Conservation (phyloP, 1,140 invertebrate species). For the Bombus superbus region DNA sequence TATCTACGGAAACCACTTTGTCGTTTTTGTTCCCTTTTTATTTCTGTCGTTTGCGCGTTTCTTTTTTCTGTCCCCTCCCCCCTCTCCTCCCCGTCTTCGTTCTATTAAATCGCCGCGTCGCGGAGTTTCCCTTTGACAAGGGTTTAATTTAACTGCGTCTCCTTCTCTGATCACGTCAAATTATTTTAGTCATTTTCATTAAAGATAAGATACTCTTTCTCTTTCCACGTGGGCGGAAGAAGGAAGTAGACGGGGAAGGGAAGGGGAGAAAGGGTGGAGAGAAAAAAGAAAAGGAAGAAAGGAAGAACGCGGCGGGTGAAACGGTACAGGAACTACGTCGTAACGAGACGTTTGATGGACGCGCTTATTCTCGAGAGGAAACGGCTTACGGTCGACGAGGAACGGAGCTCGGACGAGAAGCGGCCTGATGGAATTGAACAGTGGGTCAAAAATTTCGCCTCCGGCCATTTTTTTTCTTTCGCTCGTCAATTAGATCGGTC, state of each 20-base stretch:
- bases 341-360: conserved; percentile 82
- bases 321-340: conserved; percentile 54
- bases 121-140: conserved; percentile 33
- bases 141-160: conserved; percentile 45
- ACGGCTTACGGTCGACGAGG: conserved; percentile 45
- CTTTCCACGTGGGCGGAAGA: background rate
- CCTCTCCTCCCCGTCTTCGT: background rate
- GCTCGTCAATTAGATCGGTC: conserved; percentile 56
- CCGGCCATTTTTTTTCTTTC: conserved; percentile 43
- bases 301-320: conserved; percentile 59
- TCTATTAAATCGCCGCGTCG: conserved; percentile 41
- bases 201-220: conserved; percentile 63
- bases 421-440: conserved; percentile 72
- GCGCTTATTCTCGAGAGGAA: conserved; percentile 78
- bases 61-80: background rate
- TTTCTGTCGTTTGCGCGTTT: background rate
- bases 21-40: background rate
- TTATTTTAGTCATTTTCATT: conserved; percentile 77
- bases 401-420: background rate
- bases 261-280: too few relatives aligned
- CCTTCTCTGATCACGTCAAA: conserved; percentile 60
- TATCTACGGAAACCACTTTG: conserved; percentile 33
- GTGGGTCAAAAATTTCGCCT: conserved; percentile 69
- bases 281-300: conserved; percentile 9
- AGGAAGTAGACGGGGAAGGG: background rate